These are phyloP conservation scores for Sebastes hubbsi DNA, from an alignment of 2,797 vertebrate genomes.

Conservation along the genomic window DNA sequence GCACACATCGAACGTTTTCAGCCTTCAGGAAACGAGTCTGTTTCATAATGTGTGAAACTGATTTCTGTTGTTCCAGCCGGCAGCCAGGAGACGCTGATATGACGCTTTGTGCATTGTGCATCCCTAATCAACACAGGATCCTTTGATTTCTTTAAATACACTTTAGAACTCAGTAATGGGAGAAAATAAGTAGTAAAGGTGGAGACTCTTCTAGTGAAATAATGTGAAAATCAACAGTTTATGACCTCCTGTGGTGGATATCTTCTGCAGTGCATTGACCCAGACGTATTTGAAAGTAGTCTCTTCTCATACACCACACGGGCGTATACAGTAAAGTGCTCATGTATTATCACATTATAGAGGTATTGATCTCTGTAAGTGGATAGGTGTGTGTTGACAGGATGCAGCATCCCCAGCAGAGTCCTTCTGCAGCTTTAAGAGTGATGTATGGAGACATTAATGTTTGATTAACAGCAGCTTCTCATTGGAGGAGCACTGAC, in stretches of 20 bases:
- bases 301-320: background rate
- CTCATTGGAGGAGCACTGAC: background rate
- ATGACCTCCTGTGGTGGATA: background rate
- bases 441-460: background rate
- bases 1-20: background rate
- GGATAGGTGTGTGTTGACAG: conserved; percentile 21
- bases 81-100: background rate
- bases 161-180: background rate
- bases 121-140: background rate
- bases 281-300: background rate
- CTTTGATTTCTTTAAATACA: background rate
- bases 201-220: background rate
- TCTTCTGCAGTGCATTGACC: background rate
- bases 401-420: conserved; percentile 19
- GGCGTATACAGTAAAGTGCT: background rate
- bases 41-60: conserved; percentile 3
- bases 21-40: background rate
- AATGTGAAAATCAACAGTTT: background rate
- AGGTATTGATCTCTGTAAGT: conserved; percentile 20
- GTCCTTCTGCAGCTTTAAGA: background rate
- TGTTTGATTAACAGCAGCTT: conserved; percentile 4
- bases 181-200: background rate
- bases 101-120: background rate
- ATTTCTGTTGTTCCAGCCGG: no score
- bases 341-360: background rate